phyloP scores from a whole-genome alignment of 2,113 vertebrate genomes.

The Pelecanoides urinatrix region DNA sequence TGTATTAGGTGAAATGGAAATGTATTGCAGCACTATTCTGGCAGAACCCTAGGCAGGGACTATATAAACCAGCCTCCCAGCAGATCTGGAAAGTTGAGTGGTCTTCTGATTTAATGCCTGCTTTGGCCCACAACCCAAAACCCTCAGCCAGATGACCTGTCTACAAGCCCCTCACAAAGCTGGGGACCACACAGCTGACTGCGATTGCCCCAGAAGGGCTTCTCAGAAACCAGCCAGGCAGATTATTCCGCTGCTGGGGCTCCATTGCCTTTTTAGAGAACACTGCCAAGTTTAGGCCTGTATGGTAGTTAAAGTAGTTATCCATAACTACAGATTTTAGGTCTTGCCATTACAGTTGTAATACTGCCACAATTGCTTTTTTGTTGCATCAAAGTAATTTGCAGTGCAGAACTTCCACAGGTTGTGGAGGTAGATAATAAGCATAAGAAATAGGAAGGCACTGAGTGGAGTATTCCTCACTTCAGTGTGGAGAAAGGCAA shows the following conservation, averaged over 20 bases:
- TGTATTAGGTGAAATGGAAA: not conserved
- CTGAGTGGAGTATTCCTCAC: not conserved
- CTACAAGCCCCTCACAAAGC: not conserved
- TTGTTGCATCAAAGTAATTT: not conserved
- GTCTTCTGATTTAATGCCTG: not conserved
- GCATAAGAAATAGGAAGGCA: not conserved
- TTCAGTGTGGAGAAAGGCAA: not conserved
- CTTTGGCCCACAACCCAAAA: not conserved
- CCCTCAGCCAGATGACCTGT: not conserved
- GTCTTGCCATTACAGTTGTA: not conserved
- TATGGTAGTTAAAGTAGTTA: not conserved
- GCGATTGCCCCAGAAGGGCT: not conserved
- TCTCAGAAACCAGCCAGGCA: not conserved
- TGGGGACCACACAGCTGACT: not conserved
- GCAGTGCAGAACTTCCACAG: not conserved
- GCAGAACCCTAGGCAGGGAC: not conserved
- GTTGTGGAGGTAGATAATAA: not conserved
- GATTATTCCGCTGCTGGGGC: not conserved
- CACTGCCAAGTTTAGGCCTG: not conserved
- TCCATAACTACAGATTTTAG: not conserved
- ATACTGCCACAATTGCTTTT: rapidly evolving
- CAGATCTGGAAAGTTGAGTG: not conserved
- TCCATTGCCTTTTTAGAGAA: not conserved
- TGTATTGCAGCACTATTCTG: not conserved
- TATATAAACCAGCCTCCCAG: not conserved